Percentiles rank a stretch among this genome's conserved stretches.
These are phyloP conservation scores for Vipera ursinii DNA, from an alignment of 2,797 vertebrate genomes.

Conservation along the genomic window DNA sequence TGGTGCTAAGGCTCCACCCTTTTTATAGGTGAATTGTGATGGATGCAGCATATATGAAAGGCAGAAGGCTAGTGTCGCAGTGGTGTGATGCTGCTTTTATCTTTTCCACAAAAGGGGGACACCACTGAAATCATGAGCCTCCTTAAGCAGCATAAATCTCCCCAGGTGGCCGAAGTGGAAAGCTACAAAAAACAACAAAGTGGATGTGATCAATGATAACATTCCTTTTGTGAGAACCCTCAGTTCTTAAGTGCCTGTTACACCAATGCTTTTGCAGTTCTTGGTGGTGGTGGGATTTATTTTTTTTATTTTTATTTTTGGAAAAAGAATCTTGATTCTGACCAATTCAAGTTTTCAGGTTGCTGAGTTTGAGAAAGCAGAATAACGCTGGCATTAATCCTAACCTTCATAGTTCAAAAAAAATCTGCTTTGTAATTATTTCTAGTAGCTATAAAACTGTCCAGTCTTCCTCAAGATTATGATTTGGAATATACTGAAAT, in stretches of 20 bases:
- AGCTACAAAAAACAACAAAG: too few relatives aligned
- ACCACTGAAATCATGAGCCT: neutral
- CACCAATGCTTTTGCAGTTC: neutral
- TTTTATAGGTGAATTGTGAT: neutral
- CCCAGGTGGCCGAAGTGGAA: neutral
- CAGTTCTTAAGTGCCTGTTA: neutral
- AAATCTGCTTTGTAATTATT: conserved; percentile 9
- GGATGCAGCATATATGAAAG: neutral
- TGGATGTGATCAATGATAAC: neutral
- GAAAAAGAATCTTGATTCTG: neutral
- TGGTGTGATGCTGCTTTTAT: neutral
- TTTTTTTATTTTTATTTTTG: neutral
- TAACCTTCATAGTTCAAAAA: neutral
- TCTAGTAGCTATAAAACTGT: neutral
- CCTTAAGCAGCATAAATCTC: neutral
- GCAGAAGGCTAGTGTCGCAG: neutral
- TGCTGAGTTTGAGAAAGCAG: conserved; percentile 5
- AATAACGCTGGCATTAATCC: neutral
- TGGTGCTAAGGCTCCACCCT: neutral
- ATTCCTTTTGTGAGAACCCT: neutral
- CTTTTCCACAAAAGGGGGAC: neutral
- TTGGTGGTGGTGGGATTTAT: neutral
- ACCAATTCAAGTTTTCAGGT: neutral
- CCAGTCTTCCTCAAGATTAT: neutral
- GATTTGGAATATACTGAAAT: conserved; percentile 23